These are phyloP conservation scores for Epistrophella euchroma DNA, from an alignment of 2,888 invertebrate species.

Conservation along the genomic window DNA sequence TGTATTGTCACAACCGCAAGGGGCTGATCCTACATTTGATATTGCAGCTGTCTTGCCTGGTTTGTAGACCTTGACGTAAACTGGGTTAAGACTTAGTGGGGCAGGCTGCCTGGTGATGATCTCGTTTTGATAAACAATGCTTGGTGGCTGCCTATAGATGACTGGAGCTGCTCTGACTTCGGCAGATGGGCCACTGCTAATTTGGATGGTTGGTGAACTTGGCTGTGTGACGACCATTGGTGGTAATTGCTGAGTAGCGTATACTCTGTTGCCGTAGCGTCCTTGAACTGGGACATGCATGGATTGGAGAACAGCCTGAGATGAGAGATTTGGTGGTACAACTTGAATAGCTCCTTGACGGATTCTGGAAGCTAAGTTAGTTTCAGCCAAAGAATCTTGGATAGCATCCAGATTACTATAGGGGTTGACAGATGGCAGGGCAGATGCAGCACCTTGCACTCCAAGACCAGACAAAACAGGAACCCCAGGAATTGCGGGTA, in stretches of 20 bases:
- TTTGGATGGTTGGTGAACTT: constrained; percentile 79
- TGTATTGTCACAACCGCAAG: not conserved
- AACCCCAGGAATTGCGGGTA: constrained; percentile 9
- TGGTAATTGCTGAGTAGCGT: constrained; percentile 81
- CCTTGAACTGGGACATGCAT: constrained; percentile 80
- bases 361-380: constrained; percentile 80
- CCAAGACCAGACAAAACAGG: constrained; percentile 39
- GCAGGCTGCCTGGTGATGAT: constrained; percentile 82
- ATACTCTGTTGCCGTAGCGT: constrained; percentile 80
- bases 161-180: constrained; percentile 82
- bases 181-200: constrained; percentile 82
- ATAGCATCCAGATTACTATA: constrained; percentile 78
- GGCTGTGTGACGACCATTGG: constrained; percentile 82
- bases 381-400: constrained; percentile 80
- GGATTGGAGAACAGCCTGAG: constrained; percentile 81
- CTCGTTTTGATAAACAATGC: constrained; percentile 82
- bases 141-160: constrained; percentile 82
- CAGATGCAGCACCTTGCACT: constrained; percentile 44
- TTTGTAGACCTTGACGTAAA: constrained; percentile 83
- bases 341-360: constrained; percentile 81
- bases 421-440: constrained; percentile 53
- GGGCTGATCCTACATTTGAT: constrained; percentile 29
- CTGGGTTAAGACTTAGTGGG: constrained; percentile 82
- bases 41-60: constrained; percentile 81
- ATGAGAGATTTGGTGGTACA: constrained; percentile 81